Conservation (phyloP, 2,888 invertebrate genomes). For the Steinernema scapterisci region DNA sequence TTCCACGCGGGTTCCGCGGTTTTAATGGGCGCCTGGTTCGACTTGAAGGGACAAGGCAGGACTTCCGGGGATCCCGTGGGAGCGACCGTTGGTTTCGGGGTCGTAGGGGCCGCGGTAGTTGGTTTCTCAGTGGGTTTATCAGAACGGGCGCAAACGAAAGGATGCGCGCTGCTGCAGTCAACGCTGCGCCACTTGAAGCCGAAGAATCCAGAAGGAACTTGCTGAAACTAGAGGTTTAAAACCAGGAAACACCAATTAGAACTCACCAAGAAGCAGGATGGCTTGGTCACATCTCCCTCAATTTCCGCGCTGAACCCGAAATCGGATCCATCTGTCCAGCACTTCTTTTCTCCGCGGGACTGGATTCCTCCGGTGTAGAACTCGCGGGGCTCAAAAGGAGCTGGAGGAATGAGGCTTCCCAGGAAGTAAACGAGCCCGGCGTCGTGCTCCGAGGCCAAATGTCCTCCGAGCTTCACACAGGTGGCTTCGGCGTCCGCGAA, state of each 20-base stretch:
- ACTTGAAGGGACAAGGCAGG: not conserved
- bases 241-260: not conserved
- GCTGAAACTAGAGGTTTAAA: no score
- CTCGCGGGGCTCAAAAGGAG: not conserved
- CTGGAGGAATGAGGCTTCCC: not conserved
- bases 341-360: not conserved
- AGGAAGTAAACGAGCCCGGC: not conserved
- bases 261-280: not conserved
- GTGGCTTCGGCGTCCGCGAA: conserved; percentile 20
- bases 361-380: not conserved
- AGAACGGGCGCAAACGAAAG: no score
- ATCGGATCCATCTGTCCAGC: no score
- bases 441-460: conserved; percentile 13
- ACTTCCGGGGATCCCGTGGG: not conserved
- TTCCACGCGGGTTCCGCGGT: not conserved
- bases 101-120: no score
- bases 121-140: no score
- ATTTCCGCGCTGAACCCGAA: not conserved
- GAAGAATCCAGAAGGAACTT: no score
- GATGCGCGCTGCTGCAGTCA: no score
- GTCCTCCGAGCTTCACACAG: conserved; percentile 17
- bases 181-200: no score
- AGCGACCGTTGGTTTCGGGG: not conserved
- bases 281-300: not conserved
- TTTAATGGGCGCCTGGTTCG: not conserved